These are phyloP conservation scores for Blennius ocellaris DNA, from an alignment of 2,113 vertebrate species.

Conservation along the genomic window DNA sequence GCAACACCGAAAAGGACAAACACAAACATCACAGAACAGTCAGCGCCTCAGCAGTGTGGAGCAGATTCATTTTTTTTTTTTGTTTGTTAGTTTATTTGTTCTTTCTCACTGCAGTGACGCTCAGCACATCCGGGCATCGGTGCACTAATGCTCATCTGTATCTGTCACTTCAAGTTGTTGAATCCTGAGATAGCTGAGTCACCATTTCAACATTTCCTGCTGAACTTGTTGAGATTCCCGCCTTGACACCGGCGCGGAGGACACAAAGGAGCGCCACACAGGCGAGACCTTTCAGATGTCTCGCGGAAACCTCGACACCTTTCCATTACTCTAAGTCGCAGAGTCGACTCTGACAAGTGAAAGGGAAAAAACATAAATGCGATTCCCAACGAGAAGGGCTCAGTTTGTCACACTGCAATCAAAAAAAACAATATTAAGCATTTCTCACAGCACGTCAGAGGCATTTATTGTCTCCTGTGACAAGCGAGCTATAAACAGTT, in stretches of 20 bases:
- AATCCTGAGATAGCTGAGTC: slow-evolving; percentile 6
- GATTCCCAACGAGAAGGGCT: background rate
- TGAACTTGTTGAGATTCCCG: background rate
- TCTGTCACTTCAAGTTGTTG: slow-evolving; percentile 36
- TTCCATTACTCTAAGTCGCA: background rate
- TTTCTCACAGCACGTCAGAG: slow-evolving; percentile 6
- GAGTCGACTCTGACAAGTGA: background rate
- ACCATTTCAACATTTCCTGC: slow-evolving; percentile 18
- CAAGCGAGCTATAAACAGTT: background rate
- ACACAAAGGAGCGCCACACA: background rate
- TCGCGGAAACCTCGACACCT: background rate
- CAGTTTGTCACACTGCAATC: slow-evolving; percentile 7
- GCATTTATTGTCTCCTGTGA: background rate
- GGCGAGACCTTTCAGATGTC: background rate
- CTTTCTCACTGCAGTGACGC: slow-evolving; percentile 29
- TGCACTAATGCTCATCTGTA: slow-evolving; percentile 6
- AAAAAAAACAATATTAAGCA: slow-evolving; percentile 20
- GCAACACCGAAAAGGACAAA: slow-evolving; percentile 38
- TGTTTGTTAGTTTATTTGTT: background rate
- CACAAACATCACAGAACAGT: slow-evolving; percentile 29
- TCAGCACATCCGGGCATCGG: slow-evolving; percentile 1
- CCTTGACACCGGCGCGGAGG: background rate
- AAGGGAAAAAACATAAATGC: too few species aligned
- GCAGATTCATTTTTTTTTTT: background rate
- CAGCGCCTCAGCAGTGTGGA: slow-evolving; percentile 9